A percentile compares a stretch with the other conserved stretches of the same genome.
These are phyloP conservation scores for Axinella damicornis DNA, from an alignment of 37 sponge, comb jelly and placozoan genomes.

Conservation along the genomic window DNA sequence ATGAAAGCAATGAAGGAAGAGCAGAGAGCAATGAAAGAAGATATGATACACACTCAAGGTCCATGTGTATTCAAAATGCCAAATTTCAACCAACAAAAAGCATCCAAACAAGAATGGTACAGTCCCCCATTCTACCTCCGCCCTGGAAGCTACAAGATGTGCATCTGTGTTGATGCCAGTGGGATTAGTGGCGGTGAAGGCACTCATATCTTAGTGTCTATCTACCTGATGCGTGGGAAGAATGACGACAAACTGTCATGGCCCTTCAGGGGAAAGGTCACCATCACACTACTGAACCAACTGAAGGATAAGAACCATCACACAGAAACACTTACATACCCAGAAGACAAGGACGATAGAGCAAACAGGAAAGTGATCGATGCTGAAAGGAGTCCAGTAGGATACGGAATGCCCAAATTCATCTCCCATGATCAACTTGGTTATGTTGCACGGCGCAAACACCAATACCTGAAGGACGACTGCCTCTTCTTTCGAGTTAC, in stretches of 20 bases:
- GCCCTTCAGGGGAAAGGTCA: neutral
- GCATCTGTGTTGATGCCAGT: neutral
- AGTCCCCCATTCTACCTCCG: conserved; percentile 16
- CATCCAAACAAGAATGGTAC: neutral
- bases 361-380: too few species aligned
- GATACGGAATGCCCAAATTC: too few species aligned
- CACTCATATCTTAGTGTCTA: neutral
- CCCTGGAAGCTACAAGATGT: conserved; percentile 26
- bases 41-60: too few species aligned
- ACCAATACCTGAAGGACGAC: too few species aligned
- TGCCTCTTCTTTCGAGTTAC: neutral
- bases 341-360: too few species aligned
- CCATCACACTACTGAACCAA: conserved; percentile 15
- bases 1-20: too few species aligned
- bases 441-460: too few species aligned
- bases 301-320: conserved; percentile 5
- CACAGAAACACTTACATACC: neutral
- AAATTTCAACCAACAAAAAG: neutral
- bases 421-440: too few species aligned
- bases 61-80: neutral
- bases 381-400: too few species aligned
- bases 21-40: too few species aligned
- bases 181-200: neutral
- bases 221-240: neutral
- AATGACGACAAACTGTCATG: neutral